Conservation (phyloP, 2,888 invertebrate genomes). For the Xestoiulus laeticollis region DNA sequence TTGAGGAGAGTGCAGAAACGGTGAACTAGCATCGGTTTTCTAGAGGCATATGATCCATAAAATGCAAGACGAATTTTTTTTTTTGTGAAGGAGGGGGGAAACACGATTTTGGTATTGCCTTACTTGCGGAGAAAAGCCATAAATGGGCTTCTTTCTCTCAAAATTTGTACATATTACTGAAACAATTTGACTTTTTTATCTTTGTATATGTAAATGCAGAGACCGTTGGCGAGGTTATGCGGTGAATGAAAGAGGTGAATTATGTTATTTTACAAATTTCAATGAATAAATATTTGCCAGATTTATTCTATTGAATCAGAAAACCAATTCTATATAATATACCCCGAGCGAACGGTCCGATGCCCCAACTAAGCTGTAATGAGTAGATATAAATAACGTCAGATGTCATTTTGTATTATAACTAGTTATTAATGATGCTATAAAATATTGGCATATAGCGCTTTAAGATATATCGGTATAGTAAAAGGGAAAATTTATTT, state of each 20-base stretch:
- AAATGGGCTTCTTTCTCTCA: background rate
- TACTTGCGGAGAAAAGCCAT: background rate
- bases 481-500: no score
- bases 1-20: background rate
- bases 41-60: constrained; percentile 29
- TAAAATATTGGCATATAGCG: no score
- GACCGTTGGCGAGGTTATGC: background rate
- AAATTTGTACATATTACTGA: background rate
- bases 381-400: no score
- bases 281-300: constrained; percentile 12
- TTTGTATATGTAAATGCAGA: background rate
- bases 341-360: no score
- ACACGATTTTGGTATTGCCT: background rate
- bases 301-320: background rate
- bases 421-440: no score
- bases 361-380: no score
- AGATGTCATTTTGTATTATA: no score
- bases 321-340: no score
- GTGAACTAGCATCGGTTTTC: background rate
- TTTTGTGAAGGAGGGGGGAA: background rate
- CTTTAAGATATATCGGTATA: no score
- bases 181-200: constrained; percentile 11
- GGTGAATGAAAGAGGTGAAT: background rate
- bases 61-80: constrained; percentile 27
- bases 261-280: background rate